Evolutionary conservation across 2,797 vertebrate genomes (phyloP).

Genomic region (Clamator glandarius): DNA sequence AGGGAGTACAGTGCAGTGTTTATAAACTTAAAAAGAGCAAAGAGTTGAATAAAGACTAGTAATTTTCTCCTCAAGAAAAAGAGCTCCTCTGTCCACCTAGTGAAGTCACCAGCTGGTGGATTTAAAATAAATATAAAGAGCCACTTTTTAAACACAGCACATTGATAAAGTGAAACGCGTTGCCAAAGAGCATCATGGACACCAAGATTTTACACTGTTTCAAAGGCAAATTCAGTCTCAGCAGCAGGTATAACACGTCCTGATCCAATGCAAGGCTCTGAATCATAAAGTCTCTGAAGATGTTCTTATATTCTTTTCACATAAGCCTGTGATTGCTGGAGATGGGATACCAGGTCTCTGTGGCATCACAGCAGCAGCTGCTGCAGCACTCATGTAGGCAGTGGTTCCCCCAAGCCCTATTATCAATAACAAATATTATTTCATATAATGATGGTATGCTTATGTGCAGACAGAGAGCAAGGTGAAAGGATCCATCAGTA

Average conservation of each 20-base stretch:
- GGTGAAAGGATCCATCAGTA: background rate
- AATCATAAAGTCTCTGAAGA: background rate
- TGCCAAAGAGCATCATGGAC: background rate
- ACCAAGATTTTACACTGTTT: background rate
- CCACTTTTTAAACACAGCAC: background rate
- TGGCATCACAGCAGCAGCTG: background rate
- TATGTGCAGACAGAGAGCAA: background rate
- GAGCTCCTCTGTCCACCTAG: background rate
- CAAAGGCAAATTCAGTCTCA: background rate
- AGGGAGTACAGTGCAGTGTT: background rate
- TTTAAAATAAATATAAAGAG: conserved; percentile 4
- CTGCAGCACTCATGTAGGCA: background rate
- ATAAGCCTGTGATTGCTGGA: background rate
- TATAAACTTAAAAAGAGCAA: background rate
- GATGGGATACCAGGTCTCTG: background rate
- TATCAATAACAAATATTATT: background rate
- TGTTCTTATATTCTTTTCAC: background rate
- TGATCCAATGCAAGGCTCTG: background rate
- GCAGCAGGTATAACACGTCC: background rate
- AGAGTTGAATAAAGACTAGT: background rate
- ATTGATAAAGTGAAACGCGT: background rate
- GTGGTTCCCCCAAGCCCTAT: background rate
- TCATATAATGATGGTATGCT: background rate
- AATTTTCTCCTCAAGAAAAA: background rate
- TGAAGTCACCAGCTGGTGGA: conserved; percentile 6